phyloP scores from a whole-genome alignment of 2,888 invertebrate species.

The Caenorhabditis japonica region DNA sequence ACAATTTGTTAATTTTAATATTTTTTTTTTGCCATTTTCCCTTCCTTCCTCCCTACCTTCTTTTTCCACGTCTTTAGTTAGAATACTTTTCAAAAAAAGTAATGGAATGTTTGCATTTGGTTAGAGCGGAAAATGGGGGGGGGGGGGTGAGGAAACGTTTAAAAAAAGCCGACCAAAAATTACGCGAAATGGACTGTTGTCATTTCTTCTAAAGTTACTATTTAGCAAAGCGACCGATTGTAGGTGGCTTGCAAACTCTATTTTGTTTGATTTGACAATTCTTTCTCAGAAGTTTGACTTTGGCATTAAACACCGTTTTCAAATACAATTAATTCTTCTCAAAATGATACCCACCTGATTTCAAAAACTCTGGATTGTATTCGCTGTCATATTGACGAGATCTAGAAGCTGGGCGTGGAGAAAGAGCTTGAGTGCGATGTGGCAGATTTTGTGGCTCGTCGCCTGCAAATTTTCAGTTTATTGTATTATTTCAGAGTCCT shows the following conservation, averaged over 20 bases:
- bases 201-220: conserved; percentile 55
- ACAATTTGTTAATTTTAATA: conserved; percentile 7
- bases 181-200: conserved; percentile 53
- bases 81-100: conserved; percentile 2
- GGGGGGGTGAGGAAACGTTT: no score
- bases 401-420: conserved; percentile 62
- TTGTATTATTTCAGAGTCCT: no score
- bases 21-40: conserved; percentile 29
- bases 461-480: conserved; percentile 32
- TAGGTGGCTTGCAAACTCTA: conserved; percentile 7
- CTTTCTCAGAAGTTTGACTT: neutral
- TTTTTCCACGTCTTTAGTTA: no score
- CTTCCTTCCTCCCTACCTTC: no score
- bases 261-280: conserved; percentile 14
- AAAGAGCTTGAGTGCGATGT: conserved; percentile 66
- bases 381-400: conserved; percentile 60
- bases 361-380: conserved; percentile 54
- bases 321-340: neutral
- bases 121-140: conserved; percentile 8
- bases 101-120: conserved; percentile 36
- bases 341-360: conserved; percentile 36
- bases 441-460: conserved; percentile 53
- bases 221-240: conserved; percentile 31
- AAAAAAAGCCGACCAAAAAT: conserved; percentile 39
- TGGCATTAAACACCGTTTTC: neutral